Conservation (phyloP, 2,888 invertebrate genomes). For the Erpobdella octoculata region DNA sequence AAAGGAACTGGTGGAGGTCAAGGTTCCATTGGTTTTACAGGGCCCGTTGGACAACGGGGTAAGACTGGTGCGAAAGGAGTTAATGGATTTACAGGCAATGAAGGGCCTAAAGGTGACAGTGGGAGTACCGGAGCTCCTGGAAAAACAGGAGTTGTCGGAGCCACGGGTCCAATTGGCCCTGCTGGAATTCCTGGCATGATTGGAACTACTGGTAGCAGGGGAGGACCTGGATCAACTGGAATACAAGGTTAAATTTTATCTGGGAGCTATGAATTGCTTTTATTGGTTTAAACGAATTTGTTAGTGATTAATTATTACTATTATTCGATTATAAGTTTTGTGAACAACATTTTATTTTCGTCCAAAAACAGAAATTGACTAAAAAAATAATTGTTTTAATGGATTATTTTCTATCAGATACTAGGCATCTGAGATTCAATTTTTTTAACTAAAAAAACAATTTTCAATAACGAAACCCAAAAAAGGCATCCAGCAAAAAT, state of each 20-base stretch:
- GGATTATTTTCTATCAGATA: too few species aligned
- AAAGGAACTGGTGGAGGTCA: slow-evolving; percentile 21
- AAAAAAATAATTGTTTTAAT: too few species aligned
- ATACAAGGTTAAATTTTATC: not conserved
- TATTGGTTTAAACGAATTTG: not conserved
- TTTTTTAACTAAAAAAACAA: too few species aligned
- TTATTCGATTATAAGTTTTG: too few species aligned
- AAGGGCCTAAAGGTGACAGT: slow-evolving; percentile 31
- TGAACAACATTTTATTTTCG: too few species aligned
- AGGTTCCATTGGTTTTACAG: slow-evolving; percentile 10
- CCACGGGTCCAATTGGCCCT: not conserved
- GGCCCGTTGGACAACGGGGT: slow-evolving; percentile 16
- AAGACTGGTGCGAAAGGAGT: not conserved
- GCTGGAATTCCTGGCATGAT: not conserved
- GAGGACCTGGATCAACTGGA: not conserved
- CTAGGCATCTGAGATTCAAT: too few species aligned
- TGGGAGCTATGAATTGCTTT: not conserved
- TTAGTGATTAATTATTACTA: too few species aligned
- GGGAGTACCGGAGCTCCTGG: slow-evolving; percentile 31
- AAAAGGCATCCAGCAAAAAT: too few species aligned
- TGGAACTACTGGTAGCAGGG: not conserved
- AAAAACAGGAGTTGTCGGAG: slow-evolving; percentile 4
- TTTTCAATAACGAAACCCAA: too few species aligned
- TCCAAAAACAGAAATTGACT: too few species aligned
- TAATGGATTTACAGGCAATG: slow-evolving; percentile 19